phyloP scores from a whole-genome alignment of 2,113 vertebrate species.

The Centropristis striata region DNA sequence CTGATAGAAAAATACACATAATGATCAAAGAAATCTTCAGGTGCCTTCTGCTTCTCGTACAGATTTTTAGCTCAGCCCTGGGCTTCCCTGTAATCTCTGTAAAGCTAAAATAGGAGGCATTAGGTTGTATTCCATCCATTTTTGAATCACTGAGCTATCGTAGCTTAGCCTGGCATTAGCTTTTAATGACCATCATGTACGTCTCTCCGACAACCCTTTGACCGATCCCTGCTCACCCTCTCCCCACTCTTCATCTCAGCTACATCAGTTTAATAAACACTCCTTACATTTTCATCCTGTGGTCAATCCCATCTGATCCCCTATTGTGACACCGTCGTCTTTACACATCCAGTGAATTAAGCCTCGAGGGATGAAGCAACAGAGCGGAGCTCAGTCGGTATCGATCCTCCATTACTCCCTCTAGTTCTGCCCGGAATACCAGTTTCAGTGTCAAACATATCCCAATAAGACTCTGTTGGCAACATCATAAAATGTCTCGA shows the following conservation, averaged over 20 bases:
- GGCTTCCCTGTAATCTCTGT: conserved; percentile 19
- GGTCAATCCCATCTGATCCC: conserved; percentile 81
- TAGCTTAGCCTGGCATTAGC: conserved; percentile 53
- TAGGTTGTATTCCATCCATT: conserved; percentile 31
- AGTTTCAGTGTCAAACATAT: conserved; percentile 43
- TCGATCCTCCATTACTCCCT: conserved; percentile 69
- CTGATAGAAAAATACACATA: no score
- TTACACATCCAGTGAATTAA: conserved; percentile 77
- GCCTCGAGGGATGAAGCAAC: conserved; percentile 77
- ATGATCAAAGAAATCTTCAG: not conserved
- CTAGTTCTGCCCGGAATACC: conserved; percentile 52
- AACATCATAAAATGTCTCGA: conserved; percentile 3
- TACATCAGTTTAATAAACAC: conserved; percentile 80
- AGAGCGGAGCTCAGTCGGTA: conserved; percentile 70
- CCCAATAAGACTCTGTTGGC: conserved; percentile 14
- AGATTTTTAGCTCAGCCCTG: conserved; percentile 1
- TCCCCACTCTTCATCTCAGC: conserved; percentile 43
- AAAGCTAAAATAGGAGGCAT: conserved; percentile 42
- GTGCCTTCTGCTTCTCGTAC: conserved; percentile 33
- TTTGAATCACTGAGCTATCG: conserved; percentile 27
- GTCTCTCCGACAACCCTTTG: conserved; percentile 42
- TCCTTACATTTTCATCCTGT: conserved; percentile 77
- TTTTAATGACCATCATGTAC: conserved; percentile 62
- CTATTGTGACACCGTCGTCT: conserved; percentile 76
- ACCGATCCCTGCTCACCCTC: conserved; percentile 32